These are phyloP conservation scores for Pituophis catenifer DNA, from an alignment of 2,113 vertebrate genomes.

Conservation along the genomic window DNA sequence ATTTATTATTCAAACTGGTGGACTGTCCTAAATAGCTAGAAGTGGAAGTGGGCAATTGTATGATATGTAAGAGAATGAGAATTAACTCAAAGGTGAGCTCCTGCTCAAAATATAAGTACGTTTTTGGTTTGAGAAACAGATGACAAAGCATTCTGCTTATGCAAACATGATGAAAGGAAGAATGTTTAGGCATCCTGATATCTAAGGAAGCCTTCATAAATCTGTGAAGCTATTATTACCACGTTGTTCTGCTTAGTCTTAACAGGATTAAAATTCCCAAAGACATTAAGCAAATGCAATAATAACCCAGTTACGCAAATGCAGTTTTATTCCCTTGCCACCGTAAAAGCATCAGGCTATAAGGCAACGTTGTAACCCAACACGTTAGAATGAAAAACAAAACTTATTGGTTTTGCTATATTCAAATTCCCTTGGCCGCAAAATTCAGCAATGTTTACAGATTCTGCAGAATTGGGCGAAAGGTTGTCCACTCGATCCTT, in stretches of 20 bases:
- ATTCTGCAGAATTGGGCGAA: not conserved
- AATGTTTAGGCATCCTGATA: not conserved
- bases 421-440: not conserved
- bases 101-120: not conserved
- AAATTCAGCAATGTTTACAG: not conserved
- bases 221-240: not conserved
- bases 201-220: not conserved
- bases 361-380: not conserved
- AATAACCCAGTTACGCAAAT: constrained; percentile 13
- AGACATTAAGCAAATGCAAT: not conserved
- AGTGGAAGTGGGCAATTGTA: too few species aligned
- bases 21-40: too few species aligned
- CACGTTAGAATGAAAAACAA: not conserved
- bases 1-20: too few species aligned
- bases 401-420: not conserved
- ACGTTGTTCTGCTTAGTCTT: not conserved
- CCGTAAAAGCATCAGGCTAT: not conserved
- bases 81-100: not conserved
- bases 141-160: not conserved
- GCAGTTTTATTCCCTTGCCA: not conserved
- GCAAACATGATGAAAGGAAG: not conserved
- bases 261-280: constrained; percentile 2
- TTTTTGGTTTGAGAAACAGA: not conserved
- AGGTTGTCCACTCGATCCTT: not conserved
- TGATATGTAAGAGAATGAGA: not conserved